phyloP scores from a whole-genome alignment of 1,140 invertebrate species.

The Protaetia brevitarsis region DNA sequence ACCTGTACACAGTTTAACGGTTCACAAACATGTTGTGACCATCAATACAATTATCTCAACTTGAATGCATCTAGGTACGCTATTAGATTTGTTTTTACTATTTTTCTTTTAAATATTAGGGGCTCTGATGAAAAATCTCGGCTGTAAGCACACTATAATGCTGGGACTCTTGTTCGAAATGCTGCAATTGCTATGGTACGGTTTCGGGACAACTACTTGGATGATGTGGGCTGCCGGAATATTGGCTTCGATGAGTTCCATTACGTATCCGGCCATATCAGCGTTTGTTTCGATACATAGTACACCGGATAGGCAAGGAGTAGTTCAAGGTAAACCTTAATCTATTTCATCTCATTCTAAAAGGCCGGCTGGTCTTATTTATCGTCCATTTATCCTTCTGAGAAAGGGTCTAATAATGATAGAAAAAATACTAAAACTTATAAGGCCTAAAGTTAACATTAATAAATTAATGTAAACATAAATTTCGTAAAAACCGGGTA shows the following conservation, averaged over 20 bases:
- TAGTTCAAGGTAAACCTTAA: constrained; percentile 86
- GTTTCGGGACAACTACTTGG: constrained; percentile 84
- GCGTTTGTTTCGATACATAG: constrained; percentile 98
- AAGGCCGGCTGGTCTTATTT: no score
- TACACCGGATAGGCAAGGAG: constrained; percentile 93
- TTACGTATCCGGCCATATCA: constrained; percentile 99
- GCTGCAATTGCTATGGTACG: constrained; percentile 95
- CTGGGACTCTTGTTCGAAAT: constrained; percentile 95
- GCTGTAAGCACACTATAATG: constrained; percentile 96
- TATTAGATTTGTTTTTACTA: neutral
- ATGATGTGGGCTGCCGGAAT: constrained; percentile 99
- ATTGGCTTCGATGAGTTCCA: constrained; percentile 89
- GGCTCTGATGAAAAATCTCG: constrained; percentile 65
- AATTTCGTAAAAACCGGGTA: no score
- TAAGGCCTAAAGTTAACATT: no score
- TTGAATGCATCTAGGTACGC: neutral
- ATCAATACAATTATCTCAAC: no score
- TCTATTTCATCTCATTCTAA: no score
- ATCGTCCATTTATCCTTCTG: no score
- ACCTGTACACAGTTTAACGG: no score
- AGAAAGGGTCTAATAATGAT: no score
- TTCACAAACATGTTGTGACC: no score
- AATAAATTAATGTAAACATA: no score
- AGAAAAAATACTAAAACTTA: no score
- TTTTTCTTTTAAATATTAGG: constrained; percentile 33